Percentiles rank a stretch among this genome's conserved stretches.
Evolutionary conservation across 2,113 vertebrate species (phyloP).

Genomic region (Fregata magnificens): DNA sequence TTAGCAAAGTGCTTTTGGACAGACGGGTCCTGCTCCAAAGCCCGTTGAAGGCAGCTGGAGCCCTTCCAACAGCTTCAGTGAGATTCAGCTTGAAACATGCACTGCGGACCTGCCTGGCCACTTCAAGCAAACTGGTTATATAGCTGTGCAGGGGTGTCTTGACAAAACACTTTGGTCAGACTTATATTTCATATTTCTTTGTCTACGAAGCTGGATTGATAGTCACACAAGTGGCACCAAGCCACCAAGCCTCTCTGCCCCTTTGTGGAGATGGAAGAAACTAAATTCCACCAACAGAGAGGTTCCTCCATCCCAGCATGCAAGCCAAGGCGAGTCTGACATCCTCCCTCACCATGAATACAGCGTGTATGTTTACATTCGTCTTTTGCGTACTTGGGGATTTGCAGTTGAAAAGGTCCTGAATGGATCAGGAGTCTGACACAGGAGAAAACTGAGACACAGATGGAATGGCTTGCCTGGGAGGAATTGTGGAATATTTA

Average conservation of each 20-base stretch:
- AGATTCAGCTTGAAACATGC: neutral
- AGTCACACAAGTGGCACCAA: neutral
- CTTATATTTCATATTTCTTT: neutral
- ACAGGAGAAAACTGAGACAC: neutral
- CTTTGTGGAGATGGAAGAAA: neutral
- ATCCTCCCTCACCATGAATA: neutral
- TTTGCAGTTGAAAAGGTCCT: neutral
- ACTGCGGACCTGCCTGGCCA: neutral
- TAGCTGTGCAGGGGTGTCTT: neutral
- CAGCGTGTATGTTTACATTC: accelerated
- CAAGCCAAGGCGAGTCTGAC: neutral
- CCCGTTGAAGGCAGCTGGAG: accelerated
- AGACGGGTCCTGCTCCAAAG: neutral
- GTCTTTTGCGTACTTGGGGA: neutral
- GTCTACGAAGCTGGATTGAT: neutral
- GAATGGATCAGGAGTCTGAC: neutral
- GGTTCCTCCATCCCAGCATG: neutral
- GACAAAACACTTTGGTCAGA: neutral
- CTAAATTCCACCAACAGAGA: neutral
- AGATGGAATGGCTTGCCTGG: neutral
- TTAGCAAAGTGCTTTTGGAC: neutral
- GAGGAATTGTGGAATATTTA: neutral
- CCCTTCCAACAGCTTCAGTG: neutral
- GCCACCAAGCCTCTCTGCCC: neutral
- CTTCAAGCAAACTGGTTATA: neutral